Conservation (phyloP, 2,113 vertebrate genomes). For the Poeciliopsis occidentalis region DNA sequence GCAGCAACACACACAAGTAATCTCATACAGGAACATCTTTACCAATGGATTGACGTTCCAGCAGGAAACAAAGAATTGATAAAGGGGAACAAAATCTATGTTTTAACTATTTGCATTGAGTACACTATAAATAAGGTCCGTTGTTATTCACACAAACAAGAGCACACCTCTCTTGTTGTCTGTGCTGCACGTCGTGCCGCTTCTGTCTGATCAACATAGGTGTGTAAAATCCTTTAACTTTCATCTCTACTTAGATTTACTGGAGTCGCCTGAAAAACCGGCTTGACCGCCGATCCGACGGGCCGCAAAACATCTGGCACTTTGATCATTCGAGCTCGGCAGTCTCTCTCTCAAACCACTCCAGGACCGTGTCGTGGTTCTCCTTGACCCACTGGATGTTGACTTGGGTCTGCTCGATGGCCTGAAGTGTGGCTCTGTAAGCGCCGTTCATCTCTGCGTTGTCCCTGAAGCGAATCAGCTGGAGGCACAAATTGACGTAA, state of each 20-base stretch:
- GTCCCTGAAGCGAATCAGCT: constrained; percentile 84
- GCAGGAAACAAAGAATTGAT: constrained; percentile 1
- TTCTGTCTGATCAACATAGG: not conserved
- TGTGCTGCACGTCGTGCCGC: not conserved
- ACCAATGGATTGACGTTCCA: not conserved
- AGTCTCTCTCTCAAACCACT: constrained; percentile 80
- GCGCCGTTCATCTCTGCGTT: constrained; percentile 58
- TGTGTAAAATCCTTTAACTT: not conserved
- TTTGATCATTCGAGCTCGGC: not conserved
- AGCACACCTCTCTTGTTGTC: not conserved
- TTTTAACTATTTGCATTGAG: constrained; percentile 1
- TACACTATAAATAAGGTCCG: constrained; percentile 41
- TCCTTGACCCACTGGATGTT: constrained; percentile 90
- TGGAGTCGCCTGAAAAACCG: too few species aligned
- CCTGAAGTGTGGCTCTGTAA: constrained; percentile 74
- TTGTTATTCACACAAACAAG: constrained; percentile 11
- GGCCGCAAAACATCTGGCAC: not conserved
- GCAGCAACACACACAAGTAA: not conserved
- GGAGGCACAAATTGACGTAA: constrained; percentile 16
- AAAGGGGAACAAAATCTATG: not conserved
- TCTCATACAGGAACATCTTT: not conserved
- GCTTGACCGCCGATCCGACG: not conserved
- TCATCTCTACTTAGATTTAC: not conserved
- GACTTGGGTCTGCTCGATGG: constrained; percentile 84
- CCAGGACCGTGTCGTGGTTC: constrained; percentile 69